Evolutionary conservation across 2,888 invertebrate genomes (phyloP).

Genomic region (Nasonia oneida): DNA sequence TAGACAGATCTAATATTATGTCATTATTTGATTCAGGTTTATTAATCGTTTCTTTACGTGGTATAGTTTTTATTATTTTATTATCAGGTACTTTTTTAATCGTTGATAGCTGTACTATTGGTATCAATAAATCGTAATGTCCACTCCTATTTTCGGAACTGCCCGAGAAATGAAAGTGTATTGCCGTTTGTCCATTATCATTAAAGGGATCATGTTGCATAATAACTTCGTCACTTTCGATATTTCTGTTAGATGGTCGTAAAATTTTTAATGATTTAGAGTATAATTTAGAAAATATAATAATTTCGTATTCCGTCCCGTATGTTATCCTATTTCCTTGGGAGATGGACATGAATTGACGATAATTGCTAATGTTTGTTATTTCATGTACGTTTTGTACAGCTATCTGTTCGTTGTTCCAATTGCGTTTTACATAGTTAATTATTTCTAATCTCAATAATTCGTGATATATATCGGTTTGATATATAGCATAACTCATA

Average conservation of each 20-base stretch:
- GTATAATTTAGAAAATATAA: neutral
- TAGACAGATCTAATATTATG: neutral
- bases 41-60: neutral
- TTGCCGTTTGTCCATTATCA: neutral
- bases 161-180: neutral
- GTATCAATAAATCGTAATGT: neutral
- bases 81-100: neutral
- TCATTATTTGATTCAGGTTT: neutral
- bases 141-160: neutral
- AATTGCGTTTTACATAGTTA: neutral
- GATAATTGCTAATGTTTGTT: neutral
- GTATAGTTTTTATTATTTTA: neutral
- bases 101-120: neutral
- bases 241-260: neutral
- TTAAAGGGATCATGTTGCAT: neutral
- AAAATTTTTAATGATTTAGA: neutral
- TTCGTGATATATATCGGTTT: neutral
- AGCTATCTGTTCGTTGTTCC: neutral
- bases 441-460: neutral
- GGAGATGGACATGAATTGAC: neutral
- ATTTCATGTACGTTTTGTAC: neutral
- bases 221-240: neutral
- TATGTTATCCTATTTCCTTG: neutral
- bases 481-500: neutral
- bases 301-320: neutral